These are phyloP conservation scores for Brachypalpus laphriformis DNA, from an alignment of 2,888 invertebrate genomes.

Conservation along the genomic window DNA sequence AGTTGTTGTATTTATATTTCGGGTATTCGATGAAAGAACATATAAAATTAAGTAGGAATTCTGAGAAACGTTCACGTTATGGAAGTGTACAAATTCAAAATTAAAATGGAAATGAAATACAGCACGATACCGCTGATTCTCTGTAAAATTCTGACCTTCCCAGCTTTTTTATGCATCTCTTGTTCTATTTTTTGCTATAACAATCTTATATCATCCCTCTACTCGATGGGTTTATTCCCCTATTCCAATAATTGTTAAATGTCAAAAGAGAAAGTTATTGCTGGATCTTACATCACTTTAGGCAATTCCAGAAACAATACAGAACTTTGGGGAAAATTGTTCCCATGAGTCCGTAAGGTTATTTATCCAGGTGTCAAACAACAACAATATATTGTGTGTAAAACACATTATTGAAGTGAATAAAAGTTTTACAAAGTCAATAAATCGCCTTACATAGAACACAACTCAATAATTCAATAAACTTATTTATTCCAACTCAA, in stretches of 20 bases:
- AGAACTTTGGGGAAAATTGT: conserved; percentile 57
- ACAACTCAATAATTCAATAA: conserved; percentile 55
- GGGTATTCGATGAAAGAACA: background rate
- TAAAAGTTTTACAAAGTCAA: conserved; percentile 40
- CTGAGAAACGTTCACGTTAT: background rate
- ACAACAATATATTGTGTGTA: conserved; percentile 61
- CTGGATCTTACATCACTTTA: conserved; percentile 22
- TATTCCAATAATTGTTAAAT: conserved; percentile 54
- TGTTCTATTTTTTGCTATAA: background rate
- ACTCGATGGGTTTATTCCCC: background rate
- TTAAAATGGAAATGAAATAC: background rate
- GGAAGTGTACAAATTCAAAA: background rate
- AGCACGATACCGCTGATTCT: background rate
- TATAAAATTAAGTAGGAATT: background rate
- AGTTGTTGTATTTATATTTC: too few relatives aligned
- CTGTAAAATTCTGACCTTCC: background rate
- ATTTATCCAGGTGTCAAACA: conserved; percentile 61
- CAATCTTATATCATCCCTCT: background rate
- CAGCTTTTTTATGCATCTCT: background rate
- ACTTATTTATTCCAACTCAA: conserved; percentile 32
- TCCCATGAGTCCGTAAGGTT: conserved; percentile 61
- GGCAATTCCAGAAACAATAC: conserved; percentile 22
- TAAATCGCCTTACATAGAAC: conserved; percentile 49
- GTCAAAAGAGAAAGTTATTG: conserved; percentile 51
- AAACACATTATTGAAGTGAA: conserved; percentile 35